Percentiles rank a stretch among this genome's conserved stretches.
Conservation (phyloP, 2,888 invertebrate genomes). For the Hoplodrina ambigua region DNA sequence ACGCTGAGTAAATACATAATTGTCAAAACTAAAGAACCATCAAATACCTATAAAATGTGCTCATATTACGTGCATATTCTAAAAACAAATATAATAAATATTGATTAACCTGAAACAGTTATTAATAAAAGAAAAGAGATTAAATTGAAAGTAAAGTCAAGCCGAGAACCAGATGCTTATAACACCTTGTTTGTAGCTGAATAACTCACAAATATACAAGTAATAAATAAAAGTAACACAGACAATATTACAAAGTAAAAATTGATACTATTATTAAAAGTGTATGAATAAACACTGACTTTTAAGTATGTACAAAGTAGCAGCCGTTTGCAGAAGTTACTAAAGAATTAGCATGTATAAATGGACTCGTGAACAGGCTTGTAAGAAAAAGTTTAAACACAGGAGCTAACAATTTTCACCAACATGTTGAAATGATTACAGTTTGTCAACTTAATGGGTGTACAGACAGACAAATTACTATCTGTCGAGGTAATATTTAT, state of each 20-base stretch:
- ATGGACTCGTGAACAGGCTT: slow-evolving; percentile 10
- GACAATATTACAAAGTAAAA: slow-evolving; percentile 14
- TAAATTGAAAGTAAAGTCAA: background rate
- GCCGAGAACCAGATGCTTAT: background rate
- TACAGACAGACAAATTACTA: slow-evolving; percentile 57
- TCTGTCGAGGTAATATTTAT: slow-evolving; percentile 48
- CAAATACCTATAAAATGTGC: no score
- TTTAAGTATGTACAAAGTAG: slow-evolving; percentile 9
- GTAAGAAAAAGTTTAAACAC: slow-evolving; percentile 28
- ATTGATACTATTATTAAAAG: slow-evolving; percentile 17
- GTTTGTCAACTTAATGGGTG: slow-evolving; percentile 50
- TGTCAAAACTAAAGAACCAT: no score
- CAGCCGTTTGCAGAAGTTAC: background rate
- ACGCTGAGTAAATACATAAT: no score
- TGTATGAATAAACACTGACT: slow-evolving; percentile 7
- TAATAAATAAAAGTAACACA: slow-evolving; percentile 8
- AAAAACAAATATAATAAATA: no score
- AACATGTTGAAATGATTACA: slow-evolving; percentile 38
- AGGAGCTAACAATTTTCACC: slow-evolving; percentile 33
- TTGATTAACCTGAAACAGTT: background rate
- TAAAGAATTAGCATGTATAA: slow-evolving; percentile 18
- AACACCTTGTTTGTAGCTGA: slow-evolving; percentile 3
- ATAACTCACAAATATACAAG: background rate
- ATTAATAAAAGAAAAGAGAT: background rate
- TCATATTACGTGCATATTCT: no score